These are phyloP conservation scores for Drosophila mayri DNA, from an alignment of 1,140 invertebrate species.

Conservation along the genomic window DNA sequence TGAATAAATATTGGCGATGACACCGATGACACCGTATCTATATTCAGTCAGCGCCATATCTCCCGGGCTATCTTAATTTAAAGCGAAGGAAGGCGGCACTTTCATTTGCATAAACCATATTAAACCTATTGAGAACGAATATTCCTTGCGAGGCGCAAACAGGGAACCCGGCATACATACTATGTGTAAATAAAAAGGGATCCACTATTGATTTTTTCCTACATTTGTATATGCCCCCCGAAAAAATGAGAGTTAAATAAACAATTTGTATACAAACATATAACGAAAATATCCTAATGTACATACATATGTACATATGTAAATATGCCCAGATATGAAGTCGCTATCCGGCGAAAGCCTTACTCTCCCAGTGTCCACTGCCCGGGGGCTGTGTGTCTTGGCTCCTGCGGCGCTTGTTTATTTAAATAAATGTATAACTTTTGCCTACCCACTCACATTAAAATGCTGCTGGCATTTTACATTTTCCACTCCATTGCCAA, in stretches of 20 bases:
- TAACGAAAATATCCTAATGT: conserved; percentile 33
- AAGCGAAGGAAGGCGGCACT: conserved; percentile 16
- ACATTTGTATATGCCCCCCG: not conserved
- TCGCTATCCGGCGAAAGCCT: conserved; percentile 27
- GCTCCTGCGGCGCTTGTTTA: conserved; percentile 24
- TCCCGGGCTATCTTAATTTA: conserved; percentile 27
- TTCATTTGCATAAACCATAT: conserved; percentile 72
- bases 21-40: conserved; percentile 19
- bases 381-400: conserved; percentile 21
- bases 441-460: conserved; percentile 2
- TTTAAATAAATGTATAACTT: conserved; percentile 51
- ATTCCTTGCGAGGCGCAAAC: conserved; percentile 25
- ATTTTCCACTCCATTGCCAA: conserved; percentile 16
- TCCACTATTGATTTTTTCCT: conserved; percentile 52
- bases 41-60: conserved; percentile 4
- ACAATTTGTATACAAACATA: conserved; percentile 48
- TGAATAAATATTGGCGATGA: conserved; percentile 26
- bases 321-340: conserved; percentile 35
- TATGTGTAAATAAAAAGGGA: conserved; percentile 53
- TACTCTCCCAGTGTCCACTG: conserved; percentile 9
- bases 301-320: conserved; percentile 28
- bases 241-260: conserved; percentile 42
- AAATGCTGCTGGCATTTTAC: conserved; percentile 1
- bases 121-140: conserved; percentile 54
- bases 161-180: conserved; percentile 25